Evolutionary conservation across 2,888 invertebrate genomes (phyloP).

Genomic region (Odontomyia ornata): DNA sequence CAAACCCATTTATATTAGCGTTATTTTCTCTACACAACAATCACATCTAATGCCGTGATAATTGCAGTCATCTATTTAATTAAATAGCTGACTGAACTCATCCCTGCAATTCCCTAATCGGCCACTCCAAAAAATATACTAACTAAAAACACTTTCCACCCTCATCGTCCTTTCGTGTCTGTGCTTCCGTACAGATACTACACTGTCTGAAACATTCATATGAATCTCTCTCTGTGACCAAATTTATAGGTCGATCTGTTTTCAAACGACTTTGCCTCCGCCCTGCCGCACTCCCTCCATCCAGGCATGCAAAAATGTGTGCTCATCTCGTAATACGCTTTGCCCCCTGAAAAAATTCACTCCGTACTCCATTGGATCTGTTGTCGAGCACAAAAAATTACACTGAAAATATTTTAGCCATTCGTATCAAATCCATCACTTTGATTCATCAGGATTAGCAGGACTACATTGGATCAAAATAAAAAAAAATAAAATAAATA

Average conservation of each 20-base stretch:
- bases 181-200: not conserved
- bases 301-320: not conserved
- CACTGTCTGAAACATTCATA: not conserved
- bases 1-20: not conserved
- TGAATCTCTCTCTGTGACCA: not conserved
- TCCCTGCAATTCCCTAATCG: not conserved
- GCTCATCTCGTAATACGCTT: not conserved
- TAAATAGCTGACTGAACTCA: not conserved
- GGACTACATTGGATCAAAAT: constrained; percentile 37
- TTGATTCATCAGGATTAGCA: constrained; percentile 38
- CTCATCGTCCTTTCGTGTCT: not conserved
- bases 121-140: not conserved
- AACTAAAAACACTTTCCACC: not conserved
- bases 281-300: not conserved
- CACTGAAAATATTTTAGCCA: constrained; percentile 37
- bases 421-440: constrained; percentile 40
- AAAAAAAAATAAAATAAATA: constrained; percentile 2
- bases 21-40: not conserved
- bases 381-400: constrained; percentile 3
- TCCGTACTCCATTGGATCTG: not conserved
- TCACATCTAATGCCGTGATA: not conserved
- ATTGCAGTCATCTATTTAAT: constrained; percentile 21
- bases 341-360: not conserved
- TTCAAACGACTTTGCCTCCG: not conserved
- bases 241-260: constrained; percentile 26